Evolutionary conservation across 2,113 vertebrate genomes (phyloP).

Genomic region (Lonchura striata): DNA sequence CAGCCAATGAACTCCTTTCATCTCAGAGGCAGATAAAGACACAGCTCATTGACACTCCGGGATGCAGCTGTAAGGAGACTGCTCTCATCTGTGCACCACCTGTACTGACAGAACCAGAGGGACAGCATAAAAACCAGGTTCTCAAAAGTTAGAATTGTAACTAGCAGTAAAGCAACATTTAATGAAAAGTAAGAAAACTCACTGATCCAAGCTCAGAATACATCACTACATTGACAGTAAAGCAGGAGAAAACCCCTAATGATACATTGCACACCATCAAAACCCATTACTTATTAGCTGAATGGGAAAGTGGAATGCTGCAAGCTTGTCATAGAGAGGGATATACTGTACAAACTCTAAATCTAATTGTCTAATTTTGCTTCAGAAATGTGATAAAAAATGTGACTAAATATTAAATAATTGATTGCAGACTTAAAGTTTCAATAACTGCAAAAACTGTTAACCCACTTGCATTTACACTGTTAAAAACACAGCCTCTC

Average conservation of each 20-base stretch:
- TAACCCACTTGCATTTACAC: not conserved
- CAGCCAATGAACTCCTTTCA: not conserved
- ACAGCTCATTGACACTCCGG: not conserved
- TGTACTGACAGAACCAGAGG: not conserved
- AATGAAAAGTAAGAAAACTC: not conserved
- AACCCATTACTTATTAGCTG: not conserved
- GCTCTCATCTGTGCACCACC: not conserved
- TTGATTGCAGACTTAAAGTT: not conserved
- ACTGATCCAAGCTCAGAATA: not conserved
- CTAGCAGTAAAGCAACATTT: not conserved
- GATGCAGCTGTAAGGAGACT: not conserved
- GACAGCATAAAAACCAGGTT: not conserved
- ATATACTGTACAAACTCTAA: not conserved
- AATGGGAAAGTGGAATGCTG: not conserved
- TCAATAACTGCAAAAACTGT: not conserved
- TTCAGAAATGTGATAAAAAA: not conserved
- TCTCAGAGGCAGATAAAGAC: not conserved
- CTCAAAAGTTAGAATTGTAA: not conserved
- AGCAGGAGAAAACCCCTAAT: not conserved
- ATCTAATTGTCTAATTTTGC: not conserved
- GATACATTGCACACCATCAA: not conserved
- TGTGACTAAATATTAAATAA: not conserved
- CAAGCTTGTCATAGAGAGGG: not conserved
- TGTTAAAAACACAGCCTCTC: not conserved
- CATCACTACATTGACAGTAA: not conserved